Evolutionary conservation across 2,797 vertebrate genomes (phyloP), one percentile per base, ranked within the genome.

Genomic region (Arvicola amphibius): DNA sequence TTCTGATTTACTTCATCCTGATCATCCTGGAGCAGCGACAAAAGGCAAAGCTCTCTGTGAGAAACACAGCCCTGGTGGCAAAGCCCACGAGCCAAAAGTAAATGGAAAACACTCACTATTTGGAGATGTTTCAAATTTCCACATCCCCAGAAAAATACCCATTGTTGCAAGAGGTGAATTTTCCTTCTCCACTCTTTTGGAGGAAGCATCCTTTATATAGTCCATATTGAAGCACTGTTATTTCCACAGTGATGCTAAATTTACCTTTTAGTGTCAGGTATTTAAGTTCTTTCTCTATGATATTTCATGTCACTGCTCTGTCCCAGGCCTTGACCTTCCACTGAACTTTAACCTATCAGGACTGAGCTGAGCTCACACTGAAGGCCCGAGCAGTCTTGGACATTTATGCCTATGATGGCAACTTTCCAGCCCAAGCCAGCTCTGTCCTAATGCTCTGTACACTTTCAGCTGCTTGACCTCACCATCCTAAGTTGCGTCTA

Each of bases 1-100:
- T 98, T 98, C 94, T 98, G 98, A 94, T 97, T 98, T 96, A 97
- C 98, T 92, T 98, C 98, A 97, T 98, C 98, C 97, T 98, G 98
- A 96, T 98, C 98, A 95, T 98, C 98, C 98, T 99, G 97, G 94
- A 98, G 98, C 19, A 97, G 95, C 97, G 96, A 98, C 95, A 98
- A 95, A 98, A 97, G 96, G 97, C 96, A 98, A 83, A 92, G 96
- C 97, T 88, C 93, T 88, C 86, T 89, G 65, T 77, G 65, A 85
- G 94, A 78, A 92, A 56, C 88, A 63, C 32, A 74, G 51, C 25
- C 85, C 51, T 96, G 94, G 53, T 89, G 96, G 96, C 95, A 92
- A 91, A 92, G 96, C 97, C 97, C 97, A 98, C 97, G 96, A 97
- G 97, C 95, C 97, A 97, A 97, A 98, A 98, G 97, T 98, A 98